phyloP scores from a whole-genome alignment of 2,888 invertebrate species.

The Tiliacea citrago region DNA sequence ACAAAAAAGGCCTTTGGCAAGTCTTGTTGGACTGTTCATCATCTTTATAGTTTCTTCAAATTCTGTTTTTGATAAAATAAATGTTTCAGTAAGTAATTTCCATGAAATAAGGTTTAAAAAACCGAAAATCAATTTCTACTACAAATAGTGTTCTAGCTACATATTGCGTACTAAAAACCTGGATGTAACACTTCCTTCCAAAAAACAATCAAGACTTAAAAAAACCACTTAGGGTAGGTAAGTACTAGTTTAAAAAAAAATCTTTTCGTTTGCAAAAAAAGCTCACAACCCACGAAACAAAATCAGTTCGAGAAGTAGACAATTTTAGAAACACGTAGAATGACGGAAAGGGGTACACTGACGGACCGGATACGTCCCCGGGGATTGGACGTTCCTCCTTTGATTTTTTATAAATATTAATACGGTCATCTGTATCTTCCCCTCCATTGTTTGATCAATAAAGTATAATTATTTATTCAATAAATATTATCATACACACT shows the following conservation, averaged over 20 bases:
- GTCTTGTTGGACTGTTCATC: not conserved
- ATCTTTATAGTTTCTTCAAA: not conserved
- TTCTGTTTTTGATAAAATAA: not conserved
- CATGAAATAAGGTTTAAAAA: not conserved
- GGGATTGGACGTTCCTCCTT: slow-evolving; percentile 44
- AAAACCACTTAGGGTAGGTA: not conserved
- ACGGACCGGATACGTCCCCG: slow-evolving; percentile 38
- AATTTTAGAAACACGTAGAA: slow-evolving; percentile 50
- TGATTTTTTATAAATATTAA: slow-evolving; percentile 68
- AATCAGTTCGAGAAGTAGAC: slow-evolving; percentile 56
- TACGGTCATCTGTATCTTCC: slow-evolving; percentile 44
- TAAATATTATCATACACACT: not conserved
- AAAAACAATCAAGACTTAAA: not conserved
- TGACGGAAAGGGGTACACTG: slow-evolving; percentile 44
- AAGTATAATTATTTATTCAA: slow-evolving; percentile 14
- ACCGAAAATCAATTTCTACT: not conserved
- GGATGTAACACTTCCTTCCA: not conserved
- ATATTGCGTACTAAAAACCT: not conserved
- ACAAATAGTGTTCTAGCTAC: not conserved
- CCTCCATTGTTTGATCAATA: slow-evolving; percentile 46
- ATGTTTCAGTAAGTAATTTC: not conserved
- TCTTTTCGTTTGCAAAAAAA: not conserved
- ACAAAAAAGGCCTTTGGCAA: not conserved
- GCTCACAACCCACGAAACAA: slow-evolving; percentile 17
- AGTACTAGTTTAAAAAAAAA: not conserved